phyloP scores from a whole-genome alignment of 1,140 invertebrate genomes.

The Drosophila takahashii region DNA sequence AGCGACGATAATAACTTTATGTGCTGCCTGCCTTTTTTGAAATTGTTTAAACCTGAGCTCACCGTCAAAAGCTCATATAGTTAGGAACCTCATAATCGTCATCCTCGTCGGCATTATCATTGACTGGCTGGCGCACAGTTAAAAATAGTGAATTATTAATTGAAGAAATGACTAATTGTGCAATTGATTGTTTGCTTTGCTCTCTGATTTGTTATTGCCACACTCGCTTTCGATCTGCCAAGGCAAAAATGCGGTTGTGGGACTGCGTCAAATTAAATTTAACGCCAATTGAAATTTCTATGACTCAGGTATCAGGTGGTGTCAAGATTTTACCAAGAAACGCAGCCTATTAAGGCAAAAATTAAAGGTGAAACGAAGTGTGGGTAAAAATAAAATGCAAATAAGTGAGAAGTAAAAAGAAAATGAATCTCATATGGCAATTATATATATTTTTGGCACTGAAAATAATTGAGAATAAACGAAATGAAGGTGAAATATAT shows the following conservation, averaged over 20 bases:
- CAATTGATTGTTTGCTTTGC: slow-evolving; percentile 59
- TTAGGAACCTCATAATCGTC: slow-evolving; percentile 2
- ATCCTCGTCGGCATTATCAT: slow-evolving; percentile 15
- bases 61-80: slow-evolving; percentile 26
- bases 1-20: slow-evolving; percentile 17
- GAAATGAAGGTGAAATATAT: slow-evolving; percentile 6
- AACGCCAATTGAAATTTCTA: slow-evolving; percentile 40
- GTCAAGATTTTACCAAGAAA: slow-evolving; percentile 21
- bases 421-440: background rate
- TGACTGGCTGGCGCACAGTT: slow-evolving; percentile 49
- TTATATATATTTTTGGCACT: background rate
- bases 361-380: slow-evolving; percentile 1
- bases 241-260: slow-evolving; percentile 47
- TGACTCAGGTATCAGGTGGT: slow-evolving; percentile 52
- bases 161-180: slow-evolving; percentile 77
- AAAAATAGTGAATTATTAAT: slow-evolving; percentile 82
- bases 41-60: slow-evolving; percentile 63
- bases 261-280: slow-evolving; percentile 56
- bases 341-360: slow-evolving; percentile 20
- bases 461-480: slow-evolving; percentile 2
- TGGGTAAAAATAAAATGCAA: slow-evolving; percentile 1
- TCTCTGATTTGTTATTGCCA: slow-evolving; percentile 23
- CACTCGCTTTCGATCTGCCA: slow-evolving; percentile 34
- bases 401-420: background rate
- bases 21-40: slow-evolving; percentile 19